Base-by-base conservation (phyloP, 2,888 invertebrate genomes). In the Aproaerema taeniolella region DNA sequence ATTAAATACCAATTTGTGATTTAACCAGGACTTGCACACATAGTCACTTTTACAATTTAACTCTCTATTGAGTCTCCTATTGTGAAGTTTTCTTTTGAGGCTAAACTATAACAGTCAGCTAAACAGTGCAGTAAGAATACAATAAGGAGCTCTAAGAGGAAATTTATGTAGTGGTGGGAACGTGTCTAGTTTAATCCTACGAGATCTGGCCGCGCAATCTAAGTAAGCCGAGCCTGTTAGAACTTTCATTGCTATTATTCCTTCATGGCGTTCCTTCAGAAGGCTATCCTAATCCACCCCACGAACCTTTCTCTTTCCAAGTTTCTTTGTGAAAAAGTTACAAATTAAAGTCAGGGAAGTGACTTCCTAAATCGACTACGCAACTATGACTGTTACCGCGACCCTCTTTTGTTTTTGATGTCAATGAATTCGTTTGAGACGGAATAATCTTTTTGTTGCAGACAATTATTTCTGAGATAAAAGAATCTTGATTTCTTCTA, bases 131-230 rank as follows among this genome's bases (percentile, higher is more conserved):
- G 26, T n/a, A n/a, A 26, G 26, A n/a, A 3, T n/a, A n/a, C 26
- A 65, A 64, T 65, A 67, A 51, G 49, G 55, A 52, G 56, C 52
- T 64, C 60, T 62, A 64, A 67, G 61, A 65, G 61, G 54, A 62
- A 74, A 78, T 78, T 72, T 72, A 78, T 77, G 71, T 72, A 63
- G 68, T 60, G 69, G 71, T 67, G 61, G 58, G 60, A 70, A 70
- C 67, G 68, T 71, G 73, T 75, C 74, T 70, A 64, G 67, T 70
- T 69, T 76, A 79, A 79, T 77, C 73, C 70, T 15, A 26, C 28
- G 28, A 15, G 35, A 26, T 35, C 35, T 35, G 35, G 11, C 29
- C 26, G 28, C 35, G 35, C 35, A 28, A 26, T 28, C 35, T 16
- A 11, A 35, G 16, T 39, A 39, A 40, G 43, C 43, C 38, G 43